phyloP scores from a whole-genome alignment of 2,888 invertebrate species.

The Athalia circularis region DNA sequence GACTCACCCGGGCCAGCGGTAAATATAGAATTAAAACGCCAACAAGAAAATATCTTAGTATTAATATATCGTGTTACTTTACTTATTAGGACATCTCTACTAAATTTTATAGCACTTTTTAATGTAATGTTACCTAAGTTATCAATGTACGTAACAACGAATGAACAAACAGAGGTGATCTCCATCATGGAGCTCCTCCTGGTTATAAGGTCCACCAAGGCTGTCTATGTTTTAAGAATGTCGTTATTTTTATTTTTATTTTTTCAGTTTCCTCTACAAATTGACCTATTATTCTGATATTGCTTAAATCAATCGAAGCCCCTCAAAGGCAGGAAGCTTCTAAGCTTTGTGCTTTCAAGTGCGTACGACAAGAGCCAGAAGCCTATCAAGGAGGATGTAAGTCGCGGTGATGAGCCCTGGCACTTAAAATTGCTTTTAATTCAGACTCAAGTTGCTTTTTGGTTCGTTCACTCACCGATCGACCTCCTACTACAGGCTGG shows the following conservation, averaged over 20 bases:
- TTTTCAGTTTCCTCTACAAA: slow-evolving; percentile 68
- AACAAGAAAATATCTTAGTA: slow-evolving; percentile 70
- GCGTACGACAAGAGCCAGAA: slow-evolving; percentile 23
- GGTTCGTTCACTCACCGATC: slow-evolving; percentile 69
- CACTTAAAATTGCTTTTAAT: slow-evolving; percentile 71
- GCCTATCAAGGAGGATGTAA: slow-evolving; percentile 72
- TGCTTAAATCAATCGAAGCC: slow-evolving; percentile 73
- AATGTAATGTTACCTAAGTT: slow-evolving; percentile 61
- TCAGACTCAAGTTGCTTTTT: slow-evolving; percentile 72
- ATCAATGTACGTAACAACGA: slow-evolving; percentile 70
- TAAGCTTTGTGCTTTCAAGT: slow-evolving; percentile 48
- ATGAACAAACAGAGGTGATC: slow-evolving; percentile 59
- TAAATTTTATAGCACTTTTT: slow-evolving; percentile 65
- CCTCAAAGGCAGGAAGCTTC: slow-evolving; percentile 71
- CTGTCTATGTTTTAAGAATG: slow-evolving; percentile 54
- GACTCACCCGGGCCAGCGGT: slow-evolving; percentile 66
- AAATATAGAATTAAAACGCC: slow-evolving; percentile 70
- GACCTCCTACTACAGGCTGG: slow-evolving; percentile 70
- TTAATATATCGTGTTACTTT: slow-evolving; percentile 60
- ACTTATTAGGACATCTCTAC: slow-evolving; percentile 66
- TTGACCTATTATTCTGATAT: slow-evolving; percentile 74
- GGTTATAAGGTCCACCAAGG: slow-evolving; percentile 51
- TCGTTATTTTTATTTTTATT: slow-evolving; percentile 51
- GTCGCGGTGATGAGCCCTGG: slow-evolving; percentile 71
- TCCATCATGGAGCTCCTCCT: slow-evolving; percentile 41